These are phyloP conservation scores for Drosophila auraria DNA, from an alignment of 1,140 invertebrate species.

Conservation along the genomic window DNA sequence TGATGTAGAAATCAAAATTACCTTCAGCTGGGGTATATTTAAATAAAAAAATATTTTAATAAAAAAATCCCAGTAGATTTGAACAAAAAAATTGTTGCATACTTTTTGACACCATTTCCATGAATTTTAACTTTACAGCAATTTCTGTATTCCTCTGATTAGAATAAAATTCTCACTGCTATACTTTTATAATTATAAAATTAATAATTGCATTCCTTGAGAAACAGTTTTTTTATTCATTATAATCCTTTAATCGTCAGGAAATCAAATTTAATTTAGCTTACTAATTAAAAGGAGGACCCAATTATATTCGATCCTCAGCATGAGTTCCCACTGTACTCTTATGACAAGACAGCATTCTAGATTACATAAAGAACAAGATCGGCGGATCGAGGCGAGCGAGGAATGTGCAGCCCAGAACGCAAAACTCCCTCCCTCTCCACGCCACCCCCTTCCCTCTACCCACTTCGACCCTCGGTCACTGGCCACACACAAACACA, in stretches of 20 bases:
- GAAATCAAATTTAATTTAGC: too few relatives aligned
- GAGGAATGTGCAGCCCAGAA: conserved; percentile 54
- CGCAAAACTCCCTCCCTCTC: conserved; percentile 25
- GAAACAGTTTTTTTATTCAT: neutral
- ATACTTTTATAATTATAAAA: neutral
- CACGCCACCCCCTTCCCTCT: neutral
- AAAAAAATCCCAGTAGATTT: too few relatives aligned
- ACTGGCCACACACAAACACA: conserved; percentile 39
- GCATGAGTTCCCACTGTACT: conserved; percentile 8
- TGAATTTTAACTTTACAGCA: too few relatives aligned
- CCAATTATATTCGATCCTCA: neutral
- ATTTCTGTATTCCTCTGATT: too few relatives aligned
- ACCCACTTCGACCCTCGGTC: conserved; percentile 21
- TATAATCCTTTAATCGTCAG: neutral
- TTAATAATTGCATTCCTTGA: neutral
- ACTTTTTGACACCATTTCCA: too few relatives aligned
- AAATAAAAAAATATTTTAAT: too few relatives aligned
- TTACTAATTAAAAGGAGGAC: neutral
- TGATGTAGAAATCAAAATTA: neutral
- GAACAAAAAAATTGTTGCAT: too few relatives aligned
- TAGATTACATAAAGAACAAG: conserved; percentile 77
- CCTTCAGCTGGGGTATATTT: too few relatives aligned
- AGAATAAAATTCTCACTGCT: too few relatives aligned
- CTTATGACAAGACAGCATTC: conserved; percentile 59
- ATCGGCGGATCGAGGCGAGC: conserved; percentile 53